A percentile compares a stretch with the other conserved stretches of the same genome.
Conservation (phyloP, 2,113 vertebrate species). For the Catagonus wagneri region DNA sequence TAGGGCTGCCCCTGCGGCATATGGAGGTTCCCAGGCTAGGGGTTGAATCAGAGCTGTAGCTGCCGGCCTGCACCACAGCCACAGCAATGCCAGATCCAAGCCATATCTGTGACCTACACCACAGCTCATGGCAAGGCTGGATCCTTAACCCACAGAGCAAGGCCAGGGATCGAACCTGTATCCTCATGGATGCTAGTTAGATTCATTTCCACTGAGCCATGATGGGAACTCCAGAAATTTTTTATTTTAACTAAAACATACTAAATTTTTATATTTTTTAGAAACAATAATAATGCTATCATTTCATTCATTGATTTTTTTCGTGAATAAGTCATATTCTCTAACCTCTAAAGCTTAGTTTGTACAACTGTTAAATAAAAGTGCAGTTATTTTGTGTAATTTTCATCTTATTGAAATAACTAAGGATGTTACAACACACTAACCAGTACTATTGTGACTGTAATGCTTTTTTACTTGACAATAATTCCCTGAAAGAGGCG, state of each 20-base stretch:
- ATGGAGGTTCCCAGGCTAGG: too few species aligned
- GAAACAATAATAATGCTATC: not conserved
- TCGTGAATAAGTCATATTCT: not conserved
- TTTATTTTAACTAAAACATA: not conserved
- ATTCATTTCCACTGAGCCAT: too few species aligned
- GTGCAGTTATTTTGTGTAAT: not conserved
- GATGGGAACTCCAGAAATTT: not conserved
- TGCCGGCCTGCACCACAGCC: too few species aligned
- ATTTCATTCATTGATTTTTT: not conserved
- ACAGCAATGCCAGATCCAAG: too few species aligned
- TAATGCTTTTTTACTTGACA: not conserved
- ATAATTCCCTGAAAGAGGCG: not conserved
- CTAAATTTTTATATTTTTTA: not conserved
- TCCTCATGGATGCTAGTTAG: too few species aligned
- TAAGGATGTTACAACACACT: not conserved
- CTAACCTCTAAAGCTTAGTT: not conserved
- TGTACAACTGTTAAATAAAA: not conserved
- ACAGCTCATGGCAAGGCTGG: too few species aligned
- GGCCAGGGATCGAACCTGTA: too few species aligned
- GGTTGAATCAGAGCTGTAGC: too few species aligned
- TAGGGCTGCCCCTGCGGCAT: too few species aligned
- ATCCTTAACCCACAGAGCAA: too few species aligned
- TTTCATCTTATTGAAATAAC: not conserved
- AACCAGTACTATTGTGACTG: not conserved
- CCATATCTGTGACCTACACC: too few species aligned